phyloP scores from a whole-genome alignment of 2,113 vertebrate genomes.

The Halichoerus grypus region DNA sequence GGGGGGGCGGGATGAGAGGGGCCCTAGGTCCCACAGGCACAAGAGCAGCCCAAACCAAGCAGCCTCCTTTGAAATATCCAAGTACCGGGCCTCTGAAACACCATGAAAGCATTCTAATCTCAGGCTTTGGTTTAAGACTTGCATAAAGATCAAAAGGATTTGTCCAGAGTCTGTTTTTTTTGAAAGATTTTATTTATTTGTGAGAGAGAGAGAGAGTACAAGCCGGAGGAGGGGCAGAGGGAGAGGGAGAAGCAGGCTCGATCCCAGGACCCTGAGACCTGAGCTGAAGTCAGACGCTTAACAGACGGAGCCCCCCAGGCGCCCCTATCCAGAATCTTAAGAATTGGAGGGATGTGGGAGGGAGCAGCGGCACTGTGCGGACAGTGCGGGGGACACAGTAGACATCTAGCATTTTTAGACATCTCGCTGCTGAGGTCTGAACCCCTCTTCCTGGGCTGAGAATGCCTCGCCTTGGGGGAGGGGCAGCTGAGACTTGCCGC shows the following conservation, averaged over 20 bases:
- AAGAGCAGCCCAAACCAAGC: neutral
- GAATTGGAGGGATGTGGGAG: neutral
- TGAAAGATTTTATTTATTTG: neutral
- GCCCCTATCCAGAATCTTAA: neutral
- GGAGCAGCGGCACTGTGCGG: neutral
- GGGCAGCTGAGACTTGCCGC: neutral
- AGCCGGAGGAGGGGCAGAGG: no score
- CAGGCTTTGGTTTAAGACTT: neutral
- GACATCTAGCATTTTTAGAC: neutral
- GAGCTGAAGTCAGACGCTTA: neutral
- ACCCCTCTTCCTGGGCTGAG: neutral
- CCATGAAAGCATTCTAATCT: neutral
- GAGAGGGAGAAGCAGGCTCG: neutral
- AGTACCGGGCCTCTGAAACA: neutral
- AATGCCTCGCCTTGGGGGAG: neutral
- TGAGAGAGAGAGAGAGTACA: no score
- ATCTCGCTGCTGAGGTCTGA: neutral
- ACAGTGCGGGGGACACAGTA: neutral
- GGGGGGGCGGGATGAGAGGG: rapidly evolving
- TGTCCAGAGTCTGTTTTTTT: neutral
- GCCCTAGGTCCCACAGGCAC: neutral
- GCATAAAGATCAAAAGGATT: neutral
- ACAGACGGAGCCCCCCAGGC: neutral
- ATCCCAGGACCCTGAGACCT: neutral
- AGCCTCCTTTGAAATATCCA: neutral